Evolutionary conservation across 2,113 vertebrate species (phyloP), one percentile per base, ranked within the genome.

Genomic region (Agelaius phoeniceus): DNA sequence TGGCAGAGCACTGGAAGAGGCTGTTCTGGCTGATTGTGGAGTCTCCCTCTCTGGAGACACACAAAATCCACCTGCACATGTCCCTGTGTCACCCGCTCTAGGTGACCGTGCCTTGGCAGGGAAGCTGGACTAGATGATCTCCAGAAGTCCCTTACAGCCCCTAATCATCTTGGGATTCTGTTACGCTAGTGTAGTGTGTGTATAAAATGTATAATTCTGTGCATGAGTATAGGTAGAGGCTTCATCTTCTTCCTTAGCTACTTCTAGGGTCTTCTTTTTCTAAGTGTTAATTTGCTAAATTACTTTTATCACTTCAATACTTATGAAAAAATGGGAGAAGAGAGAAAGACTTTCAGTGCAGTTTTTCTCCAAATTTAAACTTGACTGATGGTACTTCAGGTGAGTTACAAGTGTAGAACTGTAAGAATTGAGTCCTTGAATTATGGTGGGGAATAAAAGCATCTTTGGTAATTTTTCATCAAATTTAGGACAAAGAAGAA

Each of bases 11-110:
- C 39, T 52, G 7, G 5, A 52, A 33, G 4, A 46, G 19, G 10
- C 15, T 68, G 16, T 1, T 16, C 28, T 30, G 16, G 20, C 8
- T 39, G 11, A 15, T 11, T 7, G 9, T 59, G 27, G 10, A 82
- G 19, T 41, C 37, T 46, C 19, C 24, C 44, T 37, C 28, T 30
- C 16, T 26, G 16, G 23, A 82, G 13, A 54, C 9, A 59, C 3
- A 3, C 24, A 46, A 82, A 82, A 67, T 28, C 13, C 20, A n/a
- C 14, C 30, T 39, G 20, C 23, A 33, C 0, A 0, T 13, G 1
- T 39, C n/a, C n/a, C 39, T 39, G 30, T 54, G 20, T 61, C 5
- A 61, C 5, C 20, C 54, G 20, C 2, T 54, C 13, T 30, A 14
- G 39, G 0, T 18, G 28, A 30, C 28, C 4, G 2, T 54, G 19